These are phyloP conservation scores for Chascanopsetta lugubris DNA, from an alignment of 2,113 vertebrate genomes.

Conservation along the genomic window DNA sequence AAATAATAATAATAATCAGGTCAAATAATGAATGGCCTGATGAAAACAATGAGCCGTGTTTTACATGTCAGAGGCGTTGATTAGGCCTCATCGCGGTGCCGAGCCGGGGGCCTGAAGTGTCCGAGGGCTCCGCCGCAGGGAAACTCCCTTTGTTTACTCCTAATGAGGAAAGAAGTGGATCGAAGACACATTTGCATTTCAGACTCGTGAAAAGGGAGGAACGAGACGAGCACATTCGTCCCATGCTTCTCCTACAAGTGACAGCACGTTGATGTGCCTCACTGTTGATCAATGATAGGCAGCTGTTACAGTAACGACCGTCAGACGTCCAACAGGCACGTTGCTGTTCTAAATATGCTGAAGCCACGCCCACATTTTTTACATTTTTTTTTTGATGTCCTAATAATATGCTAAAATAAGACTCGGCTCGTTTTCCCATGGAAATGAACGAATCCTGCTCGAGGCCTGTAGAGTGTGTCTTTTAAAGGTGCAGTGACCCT, in stretches of 20 bases:
- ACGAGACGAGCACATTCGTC: too few species aligned
- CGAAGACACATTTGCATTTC: too few species aligned
- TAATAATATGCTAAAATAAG: neutral
- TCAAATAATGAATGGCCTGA: conserved; percentile 61
- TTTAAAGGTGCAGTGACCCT: too few species aligned
- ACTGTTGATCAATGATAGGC: conserved; percentile 18
- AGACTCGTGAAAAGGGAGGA: too few species aligned
- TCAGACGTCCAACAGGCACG: conserved; percentile 6
- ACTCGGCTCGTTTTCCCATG: neutral
- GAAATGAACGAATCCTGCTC: neutral
- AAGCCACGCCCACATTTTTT: conserved; percentile 1
- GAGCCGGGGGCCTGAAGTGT: conserved; percentile 46
- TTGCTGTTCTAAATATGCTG: neutral
- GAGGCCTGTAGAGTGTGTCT: too few species aligned
- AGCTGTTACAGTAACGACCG: conserved; percentile 14
- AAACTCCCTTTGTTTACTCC: neutral
- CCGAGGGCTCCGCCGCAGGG: conserved; percentile 27
- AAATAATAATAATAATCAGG: conserved; percentile 59
- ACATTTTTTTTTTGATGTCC: neutral
- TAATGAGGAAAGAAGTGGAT: too few species aligned
- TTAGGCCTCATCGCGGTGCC: conserved; percentile 63
- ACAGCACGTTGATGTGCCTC: conserved; percentile 15
- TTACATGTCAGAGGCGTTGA: conserved; percentile 75
- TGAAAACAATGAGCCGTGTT: conserved; percentile 57
- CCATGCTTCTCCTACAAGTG: too few species aligned